phyloP scores from a whole-genome alignment of 2,888 invertebrate genomes.

The Brachynemurus nebulosus region DNA sequence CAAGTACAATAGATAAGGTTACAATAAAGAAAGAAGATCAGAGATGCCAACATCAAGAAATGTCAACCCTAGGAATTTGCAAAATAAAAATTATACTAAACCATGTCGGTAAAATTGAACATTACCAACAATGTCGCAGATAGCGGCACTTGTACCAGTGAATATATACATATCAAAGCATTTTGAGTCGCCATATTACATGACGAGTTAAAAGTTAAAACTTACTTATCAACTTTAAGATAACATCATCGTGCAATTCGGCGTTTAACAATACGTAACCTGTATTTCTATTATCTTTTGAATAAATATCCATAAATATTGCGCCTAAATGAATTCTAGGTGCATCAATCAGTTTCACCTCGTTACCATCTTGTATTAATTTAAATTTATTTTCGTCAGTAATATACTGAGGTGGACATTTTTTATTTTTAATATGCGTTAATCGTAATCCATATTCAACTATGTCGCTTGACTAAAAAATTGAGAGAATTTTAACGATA shows the following conservation, averaged over 20 bases:
- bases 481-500: too few relatives aligned
- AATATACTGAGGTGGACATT: not conserved
- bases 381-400: not conserved
- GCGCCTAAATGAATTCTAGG: not conserved
- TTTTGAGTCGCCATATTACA: too few relatives aligned
- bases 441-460: not conserved
- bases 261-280: not conserved
- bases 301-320: not conserved
- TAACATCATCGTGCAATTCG: not conserved
- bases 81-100: too few relatives aligned
- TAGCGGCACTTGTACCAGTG: too few relatives aligned
- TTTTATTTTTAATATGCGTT: not conserved
- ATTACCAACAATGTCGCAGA: too few relatives aligned
- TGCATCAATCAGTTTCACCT: not conserved
- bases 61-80: too few relatives aligned
- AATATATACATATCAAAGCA: too few relatives aligned
- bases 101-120: too few relatives aligned
- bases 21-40: too few relatives aligned
- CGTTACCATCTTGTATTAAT: not conserved
- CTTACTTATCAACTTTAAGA: not conserved
- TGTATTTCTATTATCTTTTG: not conserved
- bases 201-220: not conserved
- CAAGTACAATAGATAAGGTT: too few relatives aligned
- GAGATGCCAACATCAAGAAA: too few relatives aligned
- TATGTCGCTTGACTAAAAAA: too few relatives aligned